Evolutionary conservation across 2,888 invertebrate genomes (phyloP).

Genomic region (Idaea aversata): DNA sequence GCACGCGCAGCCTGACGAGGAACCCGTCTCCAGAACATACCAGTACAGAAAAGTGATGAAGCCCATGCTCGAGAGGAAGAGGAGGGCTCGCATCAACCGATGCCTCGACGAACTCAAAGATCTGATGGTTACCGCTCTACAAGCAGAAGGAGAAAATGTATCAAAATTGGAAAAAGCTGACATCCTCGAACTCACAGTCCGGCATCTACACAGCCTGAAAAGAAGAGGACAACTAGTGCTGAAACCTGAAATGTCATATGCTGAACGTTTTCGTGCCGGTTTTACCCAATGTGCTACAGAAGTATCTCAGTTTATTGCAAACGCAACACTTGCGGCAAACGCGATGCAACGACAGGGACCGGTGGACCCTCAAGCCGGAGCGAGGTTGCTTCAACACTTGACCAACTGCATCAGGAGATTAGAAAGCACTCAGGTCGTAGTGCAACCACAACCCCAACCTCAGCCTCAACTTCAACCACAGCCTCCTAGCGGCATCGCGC

Average conservation of each 20-base stretch:
- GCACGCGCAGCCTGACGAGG: constrained; percentile 67
- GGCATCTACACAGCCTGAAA: constrained; percentile 90
- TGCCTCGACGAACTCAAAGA: constrained; percentile 94
- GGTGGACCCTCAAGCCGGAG: constrained; percentile 91
- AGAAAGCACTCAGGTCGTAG: constrained; percentile 84
- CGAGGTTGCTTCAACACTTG: constrained; percentile 90
- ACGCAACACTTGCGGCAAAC: constrained; percentile 87
- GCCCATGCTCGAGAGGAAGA: constrained; percentile 92
- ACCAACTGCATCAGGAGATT: constrained; percentile 84
- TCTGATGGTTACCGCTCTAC: constrained; percentile 91
- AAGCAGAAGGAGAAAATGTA: constrained; percentile 93
- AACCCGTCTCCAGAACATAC: constrained; percentile 91
- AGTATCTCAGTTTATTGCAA: constrained; percentile 85
- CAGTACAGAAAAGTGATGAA: constrained; percentile 97
- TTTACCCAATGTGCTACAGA: constrained; percentile 94
- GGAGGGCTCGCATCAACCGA: constrained; percentile 93
- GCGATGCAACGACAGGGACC: constrained; percentile 83
- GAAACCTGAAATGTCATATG: constrained; percentile 84
- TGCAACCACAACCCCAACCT: not conserved
- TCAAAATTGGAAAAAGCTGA: constrained; percentile 93
- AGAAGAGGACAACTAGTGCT: constrained; percentile 82
- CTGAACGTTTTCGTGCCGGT: constrained; percentile 91
- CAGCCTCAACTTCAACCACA: constrained; percentile 60
- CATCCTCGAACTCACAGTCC: constrained; percentile 90
- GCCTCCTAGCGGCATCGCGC: constrained; percentile 73